Conservation (phyloP, 2,113 vertebrate species). For the Smithornis capensis region DNA sequence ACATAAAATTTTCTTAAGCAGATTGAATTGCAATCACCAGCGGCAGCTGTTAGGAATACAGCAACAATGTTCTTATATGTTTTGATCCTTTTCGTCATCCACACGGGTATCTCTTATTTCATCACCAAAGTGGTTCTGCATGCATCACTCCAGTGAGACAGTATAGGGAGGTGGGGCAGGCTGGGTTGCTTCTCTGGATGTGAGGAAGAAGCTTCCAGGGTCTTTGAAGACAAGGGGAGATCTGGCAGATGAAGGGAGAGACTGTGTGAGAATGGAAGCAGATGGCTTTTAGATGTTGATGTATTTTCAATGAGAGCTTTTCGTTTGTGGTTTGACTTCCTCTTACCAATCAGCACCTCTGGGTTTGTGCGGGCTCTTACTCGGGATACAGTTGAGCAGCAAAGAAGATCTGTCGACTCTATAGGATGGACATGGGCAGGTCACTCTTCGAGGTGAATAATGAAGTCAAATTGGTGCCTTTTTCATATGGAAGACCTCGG, state of each 20-base stretch:
- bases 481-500: neutral
- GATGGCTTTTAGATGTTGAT: neutral
- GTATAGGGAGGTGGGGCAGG: too few relatives aligned
- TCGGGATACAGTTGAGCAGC: neutral
- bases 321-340: neutral
- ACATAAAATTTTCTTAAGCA: neutral
- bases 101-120: neutral
- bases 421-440: neutral
- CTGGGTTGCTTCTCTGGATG: neutral
- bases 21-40: neutral
- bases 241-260: neutral
- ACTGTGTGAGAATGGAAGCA: neutral
- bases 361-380: neutral
- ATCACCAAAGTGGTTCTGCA: neutral
- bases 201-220: neutral
- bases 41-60: neutral
- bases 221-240: neutral
- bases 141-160: neutral
- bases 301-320: neutral
- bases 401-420: neutral
- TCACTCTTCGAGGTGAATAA: neutral
- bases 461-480: neutral
- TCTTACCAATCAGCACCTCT: too few relatives aligned
- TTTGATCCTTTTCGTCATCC: neutral
- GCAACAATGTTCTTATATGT: accelerated